phyloP scores from a whole-genome alignment of 2,888 invertebrate genomes.

The Papilio demoleus region DNA sequence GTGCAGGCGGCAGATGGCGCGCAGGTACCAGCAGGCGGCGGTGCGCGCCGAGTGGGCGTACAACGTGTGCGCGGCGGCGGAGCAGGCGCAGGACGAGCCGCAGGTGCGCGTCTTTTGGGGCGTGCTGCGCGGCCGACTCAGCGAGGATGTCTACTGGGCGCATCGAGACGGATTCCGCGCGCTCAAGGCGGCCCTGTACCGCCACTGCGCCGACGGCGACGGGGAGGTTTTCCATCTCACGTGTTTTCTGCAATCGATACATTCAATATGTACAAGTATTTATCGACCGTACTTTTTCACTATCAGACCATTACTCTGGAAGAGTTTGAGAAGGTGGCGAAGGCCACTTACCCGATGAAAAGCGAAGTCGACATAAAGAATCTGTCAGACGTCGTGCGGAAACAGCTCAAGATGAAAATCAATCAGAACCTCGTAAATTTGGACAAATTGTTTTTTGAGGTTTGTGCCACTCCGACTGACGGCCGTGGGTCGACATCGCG shows the following conservation, averaged over 20 bases:
- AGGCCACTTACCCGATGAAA: slow-evolving; percentile 72
- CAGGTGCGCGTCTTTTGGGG: slow-evolving; percentile 78
- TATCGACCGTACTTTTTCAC: too few species aligned
- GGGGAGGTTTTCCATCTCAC: slow-evolving; percentile 56
- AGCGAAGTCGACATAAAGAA: slow-evolving; percentile 79
- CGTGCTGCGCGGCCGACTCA: slow-evolving; percentile 68
- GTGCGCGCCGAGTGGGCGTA: slow-evolving; percentile 82
- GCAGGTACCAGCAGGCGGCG: slow-evolving; percentile 73
- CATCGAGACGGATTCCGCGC: slow-evolving; percentile 65
- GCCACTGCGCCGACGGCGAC: slow-evolving; percentile 57
- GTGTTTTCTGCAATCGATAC: too few species aligned
- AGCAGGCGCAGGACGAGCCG: slow-evolving; percentile 77
- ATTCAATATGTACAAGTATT: too few species aligned
- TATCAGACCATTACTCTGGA: slow-evolving; percentile 69
- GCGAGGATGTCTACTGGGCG: slow-evolving; percentile 74
- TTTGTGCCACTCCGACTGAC: too few species aligned
- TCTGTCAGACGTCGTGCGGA: slow-evolving; percentile 68
- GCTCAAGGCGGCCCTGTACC: slow-evolving; percentile 61
- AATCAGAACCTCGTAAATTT: slow-evolving; percentile 65
- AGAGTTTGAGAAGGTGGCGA: slow-evolving; percentile 72
- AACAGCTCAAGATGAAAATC: slow-evolving; percentile 75
- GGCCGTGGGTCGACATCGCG: too few species aligned
- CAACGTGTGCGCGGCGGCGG: slow-evolving; percentile 77
- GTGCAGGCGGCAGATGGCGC: too few species aligned
- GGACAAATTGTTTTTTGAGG: slow-evolving; percentile 77